phyloP scores from a whole-genome alignment of 2,113 vertebrate species.

The Alectura lathami region DNA sequence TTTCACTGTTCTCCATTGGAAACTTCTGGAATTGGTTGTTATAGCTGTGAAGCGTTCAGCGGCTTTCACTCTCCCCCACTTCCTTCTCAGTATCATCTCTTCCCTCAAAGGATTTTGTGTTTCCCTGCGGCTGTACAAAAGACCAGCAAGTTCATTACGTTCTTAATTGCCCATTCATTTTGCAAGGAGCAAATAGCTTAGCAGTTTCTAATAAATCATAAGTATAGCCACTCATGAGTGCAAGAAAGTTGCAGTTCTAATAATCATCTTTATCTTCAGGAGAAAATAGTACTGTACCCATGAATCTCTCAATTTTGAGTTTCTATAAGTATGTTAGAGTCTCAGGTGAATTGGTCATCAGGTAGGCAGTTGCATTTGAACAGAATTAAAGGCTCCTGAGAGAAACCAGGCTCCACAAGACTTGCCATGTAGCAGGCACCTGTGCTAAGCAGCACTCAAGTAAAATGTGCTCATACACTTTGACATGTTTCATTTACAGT shows the following conservation, averaged over 20 bases:
- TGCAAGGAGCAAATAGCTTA: not conserved
- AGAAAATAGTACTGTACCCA: not conserved
- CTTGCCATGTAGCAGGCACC: not conserved
- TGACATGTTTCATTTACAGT: not conserved
- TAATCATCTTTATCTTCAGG: not conserved
- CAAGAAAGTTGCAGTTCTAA: not conserved
- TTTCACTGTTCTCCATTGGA: not conserved
- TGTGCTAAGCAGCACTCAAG: not conserved
- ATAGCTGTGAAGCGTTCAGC: not conserved
- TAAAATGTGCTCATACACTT: accelerated
- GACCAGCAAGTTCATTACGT: constrained; percentile 13
- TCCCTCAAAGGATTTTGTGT: not conserved
- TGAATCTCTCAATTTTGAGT: not conserved
- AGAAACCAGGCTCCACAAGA: not conserved
- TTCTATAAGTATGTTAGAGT: not conserved
- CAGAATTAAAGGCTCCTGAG: not conserved
- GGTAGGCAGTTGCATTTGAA: not conserved
- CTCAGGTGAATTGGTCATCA: not conserved
- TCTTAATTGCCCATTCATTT: not conserved
- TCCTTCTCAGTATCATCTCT: constrained; percentile 9
- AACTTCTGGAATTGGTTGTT: not conserved
- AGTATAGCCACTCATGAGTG: not conserved
- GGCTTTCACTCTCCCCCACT: not conserved
- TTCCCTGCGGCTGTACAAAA: not conserved
- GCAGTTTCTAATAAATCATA: not conserved